These are phyloP conservation scores for Luperina nickerlii DNA, from an alignment of 2,888 invertebrate genomes.

Conservation along the genomic window DNA sequence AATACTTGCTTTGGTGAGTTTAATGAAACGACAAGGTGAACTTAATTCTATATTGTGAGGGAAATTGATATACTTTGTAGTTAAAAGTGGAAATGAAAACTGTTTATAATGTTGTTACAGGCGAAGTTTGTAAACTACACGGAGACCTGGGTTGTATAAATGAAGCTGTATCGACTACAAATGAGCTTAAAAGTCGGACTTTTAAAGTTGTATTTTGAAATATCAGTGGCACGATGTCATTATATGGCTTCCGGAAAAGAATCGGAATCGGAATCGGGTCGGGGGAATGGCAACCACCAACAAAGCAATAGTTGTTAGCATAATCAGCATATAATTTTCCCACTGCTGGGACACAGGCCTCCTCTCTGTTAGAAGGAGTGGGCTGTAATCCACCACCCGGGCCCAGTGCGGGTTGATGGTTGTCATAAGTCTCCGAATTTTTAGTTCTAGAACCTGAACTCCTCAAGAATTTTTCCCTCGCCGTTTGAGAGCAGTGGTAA, in stretches of 20 bases:
- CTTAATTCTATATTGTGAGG: conserved; percentile 38
- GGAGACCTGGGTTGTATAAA: conserved; percentile 8
- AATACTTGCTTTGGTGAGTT: conserved; percentile 20
- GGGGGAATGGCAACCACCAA: background rate
- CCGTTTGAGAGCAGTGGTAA: background rate
- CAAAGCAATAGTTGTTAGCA: background rate
- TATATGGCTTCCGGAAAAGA: background rate
- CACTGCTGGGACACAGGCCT: background rate
- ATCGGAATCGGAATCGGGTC: no score
- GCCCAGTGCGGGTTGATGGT: background rate
- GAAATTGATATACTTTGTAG: conserved; percentile 46
- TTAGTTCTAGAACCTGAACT: no score
- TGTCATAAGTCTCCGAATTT: no score
- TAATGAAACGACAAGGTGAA: conserved; percentile 43
- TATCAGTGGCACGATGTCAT: background rate
- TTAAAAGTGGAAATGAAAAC: conserved; percentile 49
- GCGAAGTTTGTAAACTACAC: conserved; percentile 45
- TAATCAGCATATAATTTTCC: background rate
- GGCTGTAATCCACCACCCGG: background rate
- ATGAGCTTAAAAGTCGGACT: conserved; percentile 14
- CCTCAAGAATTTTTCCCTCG: background rate
- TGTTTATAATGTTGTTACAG: conserved; percentile 49
- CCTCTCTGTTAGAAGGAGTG: background rate
- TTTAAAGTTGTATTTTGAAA: conserved; percentile 12
- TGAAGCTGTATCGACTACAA: conserved; percentile 35